These are phyloP conservation scores for Calyptomena viridis DNA, from an alignment of 2,113 vertebrate species.

Conservation along the genomic window DNA sequence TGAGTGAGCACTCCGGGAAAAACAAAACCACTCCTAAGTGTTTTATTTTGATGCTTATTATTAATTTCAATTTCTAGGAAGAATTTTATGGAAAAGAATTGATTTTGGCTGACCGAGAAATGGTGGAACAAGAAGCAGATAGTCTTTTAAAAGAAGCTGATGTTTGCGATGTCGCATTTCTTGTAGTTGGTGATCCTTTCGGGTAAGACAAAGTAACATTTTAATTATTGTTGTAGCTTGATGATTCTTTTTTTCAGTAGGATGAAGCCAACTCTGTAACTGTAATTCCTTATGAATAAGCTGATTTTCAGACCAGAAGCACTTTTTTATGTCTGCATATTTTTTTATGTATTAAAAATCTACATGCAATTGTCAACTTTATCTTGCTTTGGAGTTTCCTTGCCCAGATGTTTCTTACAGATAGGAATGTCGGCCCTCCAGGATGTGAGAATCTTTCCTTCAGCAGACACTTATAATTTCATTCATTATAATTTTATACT, in stretches of 20 bases:
- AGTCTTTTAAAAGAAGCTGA: conserved; percentile 87
- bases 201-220: conserved; percentile 80
- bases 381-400: not conserved
- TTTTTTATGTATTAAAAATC: not conserved
- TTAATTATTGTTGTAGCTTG: not conserved
- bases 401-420: not conserved
- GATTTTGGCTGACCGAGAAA: conserved; percentile 91
- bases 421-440: not conserved
- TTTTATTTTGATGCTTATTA: conserved; percentile 22
- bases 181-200: conserved; percentile 97
- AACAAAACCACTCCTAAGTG: not conserved
- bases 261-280: not conserved
- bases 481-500: not conserved
- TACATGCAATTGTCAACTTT: not conserved
- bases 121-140: conserved; percentile 90
- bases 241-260: not conserved
- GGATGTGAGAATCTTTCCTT: not conserved
- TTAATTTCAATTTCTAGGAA: conserved; percentile 79
- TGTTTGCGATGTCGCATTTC: conserved; percentile 85
- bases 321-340: not conserved
- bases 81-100: conserved; percentile 91
- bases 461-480: not conserved
- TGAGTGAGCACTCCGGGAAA: not conserved
- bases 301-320: not conserved
- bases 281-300: not conserved